Base-by-base conservation (phyloP, 2,797 vertebrate species). In the Acanthurus leucopareius region DNA sequence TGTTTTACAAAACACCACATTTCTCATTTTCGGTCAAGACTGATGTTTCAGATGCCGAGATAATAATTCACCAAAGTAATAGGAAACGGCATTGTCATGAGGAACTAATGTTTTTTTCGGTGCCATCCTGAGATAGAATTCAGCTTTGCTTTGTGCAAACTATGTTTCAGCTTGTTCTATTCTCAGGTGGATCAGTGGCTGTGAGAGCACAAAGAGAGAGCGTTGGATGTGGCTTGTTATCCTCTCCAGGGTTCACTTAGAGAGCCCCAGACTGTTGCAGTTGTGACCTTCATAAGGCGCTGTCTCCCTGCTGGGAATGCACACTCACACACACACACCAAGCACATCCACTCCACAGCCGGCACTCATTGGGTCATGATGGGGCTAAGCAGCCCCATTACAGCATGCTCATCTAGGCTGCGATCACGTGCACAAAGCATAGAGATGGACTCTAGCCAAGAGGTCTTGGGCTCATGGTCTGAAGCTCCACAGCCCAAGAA, bases 311-410 rank as follows among this genome's bases (percentile, higher is more conserved):
- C 94, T 94, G 95, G 93, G 94, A 95, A 91, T 85, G 83, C 84
- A 85, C 82, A 82, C 87, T 82, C 67, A 68, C 52, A 56, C 83
- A 88, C 73, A 67, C 71, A 71, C 78, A 83, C 77, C 52, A 64
- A 91, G 92, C 90, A 94, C 92, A 92, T 94, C 93, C 92, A 92
- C 90, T 92, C 93, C 93, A 93, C 92, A 93, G 92, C 88, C 93
- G 74, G 90, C 93, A 89, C 93, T 95, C 93, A 96, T 94, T 93
- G 94, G 94, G 93, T 95, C 94, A 95, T 95, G 92, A 95, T 94
- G 92, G 93, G 94, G 94, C 95, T 96, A 95, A 96, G 95, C 93
- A 95, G 92, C 83, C 91, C 94, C 94, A 95, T 96, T 95, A 95
- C 94, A 93, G 93, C 91, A 89, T 91, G 92, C 93, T 94, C 92